Evolutionary conservation across 2,797 vertebrate species (phyloP), one percentile per base, ranked within the genome.

Genomic region (Pelochelys cantorii): DNA sequence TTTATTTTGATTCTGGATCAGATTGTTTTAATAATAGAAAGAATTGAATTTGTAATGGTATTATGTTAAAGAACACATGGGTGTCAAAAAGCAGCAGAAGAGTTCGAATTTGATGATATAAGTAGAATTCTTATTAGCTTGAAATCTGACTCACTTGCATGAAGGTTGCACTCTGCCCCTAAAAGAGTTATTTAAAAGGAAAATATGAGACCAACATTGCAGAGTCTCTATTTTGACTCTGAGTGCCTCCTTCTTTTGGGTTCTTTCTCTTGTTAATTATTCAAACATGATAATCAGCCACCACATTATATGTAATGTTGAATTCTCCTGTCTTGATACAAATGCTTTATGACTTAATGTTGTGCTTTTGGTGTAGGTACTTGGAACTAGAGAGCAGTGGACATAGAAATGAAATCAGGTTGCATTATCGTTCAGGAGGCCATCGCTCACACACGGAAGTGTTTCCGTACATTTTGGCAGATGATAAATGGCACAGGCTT

Each of bases 341-440:
- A 93, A 25, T 84, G 59, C 78, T 78, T 92, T 27, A 29, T 92
- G 83, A 68, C 87, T 14, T 74, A 84, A 7, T 90, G 92, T 17
- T 96, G 79, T 56, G 31, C 97, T 91, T 96, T 4, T 93, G 75
- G 80, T 90, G 55, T 96, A 99, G 99, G 98, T 99, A 99, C 95
- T 97, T 99, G 97, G 99, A 99, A 97, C 97, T 99, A 95, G 99
- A 99, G 96, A 99, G 99, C 98, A 99, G 99, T 0, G 99, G 99
- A 37, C 99, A 99, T 97, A 98, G 99, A 95, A 99, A 99, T 93
- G 99, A 99, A 97, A 97, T 99, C 94, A 98, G 99, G 81, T 98
- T 99, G 68, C 99, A 99, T 98, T 99, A 99, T 95, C 98, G 98
- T 87, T 98, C 99, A 85, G 98, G 98, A 97, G 98, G 98, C 85